phyloP scores from a whole-genome alignment of 2,797 vertebrate genomes.

The Artibeus jamaicensis region DNA sequence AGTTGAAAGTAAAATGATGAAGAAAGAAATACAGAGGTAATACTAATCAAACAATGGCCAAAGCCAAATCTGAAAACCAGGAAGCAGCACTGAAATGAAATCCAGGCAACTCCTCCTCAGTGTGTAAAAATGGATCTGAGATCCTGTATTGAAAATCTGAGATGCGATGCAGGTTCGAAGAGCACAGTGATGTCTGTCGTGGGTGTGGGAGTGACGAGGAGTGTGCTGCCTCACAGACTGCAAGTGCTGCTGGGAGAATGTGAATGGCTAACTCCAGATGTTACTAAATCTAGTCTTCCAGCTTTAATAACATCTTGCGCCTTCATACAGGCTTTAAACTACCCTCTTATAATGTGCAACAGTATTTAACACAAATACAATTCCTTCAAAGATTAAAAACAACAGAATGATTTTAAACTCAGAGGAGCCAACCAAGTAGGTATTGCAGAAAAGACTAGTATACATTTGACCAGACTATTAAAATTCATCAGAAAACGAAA shows the following conservation, averaged over 20 bases:
- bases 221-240: background rate
- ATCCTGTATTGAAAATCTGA: background rate
- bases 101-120: background rate
- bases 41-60: background rate
- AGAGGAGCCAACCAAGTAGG: background rate
- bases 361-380: constrained; percentile 41
- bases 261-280: background rate
- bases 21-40: background rate
- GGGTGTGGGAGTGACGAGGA: background rate
- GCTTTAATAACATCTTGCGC: background rate
- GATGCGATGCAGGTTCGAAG: background rate
- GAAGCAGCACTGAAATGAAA: background rate
- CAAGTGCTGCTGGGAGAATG: constrained; percentile 21
- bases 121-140: constrained; percentile 24
- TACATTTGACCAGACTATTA: constrained; percentile 3
- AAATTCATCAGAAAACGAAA: constrained; percentile 10
- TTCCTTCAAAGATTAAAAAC: constrained; percentile 26
- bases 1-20: background rate
- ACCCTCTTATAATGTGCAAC: background rate
- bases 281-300: background rate
- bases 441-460: background rate
- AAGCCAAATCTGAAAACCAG: constrained; percentile 40
- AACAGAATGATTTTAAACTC: background rate
- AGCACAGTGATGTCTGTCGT: background rate
- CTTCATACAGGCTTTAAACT: background rate